Evolutionary conservation across 2,113 vertebrate species (phyloP).

Genomic region (Camelus bactrianus): DNA sequence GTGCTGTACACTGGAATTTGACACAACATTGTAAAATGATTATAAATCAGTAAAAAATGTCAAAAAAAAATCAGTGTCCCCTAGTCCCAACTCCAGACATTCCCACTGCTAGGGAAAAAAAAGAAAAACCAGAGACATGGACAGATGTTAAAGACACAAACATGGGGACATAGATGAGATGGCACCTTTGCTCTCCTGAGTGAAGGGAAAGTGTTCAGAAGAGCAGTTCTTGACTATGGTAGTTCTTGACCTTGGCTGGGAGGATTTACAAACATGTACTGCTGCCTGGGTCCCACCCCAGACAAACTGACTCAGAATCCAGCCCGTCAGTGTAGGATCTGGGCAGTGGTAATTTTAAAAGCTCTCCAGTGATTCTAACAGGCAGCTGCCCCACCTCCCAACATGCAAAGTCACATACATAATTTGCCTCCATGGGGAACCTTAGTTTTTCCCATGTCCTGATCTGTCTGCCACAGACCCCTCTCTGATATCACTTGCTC

Average conservation of each 20-base stretch:
- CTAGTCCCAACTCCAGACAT: background rate
- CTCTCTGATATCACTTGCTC: background rate
- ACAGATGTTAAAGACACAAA: background rate
- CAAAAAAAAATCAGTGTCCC: background rate
- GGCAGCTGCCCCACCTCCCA: background rate
- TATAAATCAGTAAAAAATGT: no score
- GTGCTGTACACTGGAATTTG: no score
- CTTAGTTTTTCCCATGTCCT: background rate
- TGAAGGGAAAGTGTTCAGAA: background rate
- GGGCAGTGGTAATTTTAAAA: background rate
- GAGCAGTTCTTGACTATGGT: background rate
- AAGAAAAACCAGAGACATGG: background rate
- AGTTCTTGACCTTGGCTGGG: background rate
- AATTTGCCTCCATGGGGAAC: background rate
- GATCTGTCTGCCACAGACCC: background rate
- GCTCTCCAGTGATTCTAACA: background rate
- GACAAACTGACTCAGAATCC: background rate
- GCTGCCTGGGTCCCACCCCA: background rate
- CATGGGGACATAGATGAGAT: background rate
- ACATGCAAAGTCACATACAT: background rate
- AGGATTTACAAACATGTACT: background rate
- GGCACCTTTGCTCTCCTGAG: background rate
- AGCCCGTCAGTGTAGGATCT: no score
- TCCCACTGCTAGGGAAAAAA: background rate
- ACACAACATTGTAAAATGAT: no score